Evolutionary conservation across 92 coral and sea anemone species (phyloP).

Genomic region (Zoanthus sansibaricus): DNA sequence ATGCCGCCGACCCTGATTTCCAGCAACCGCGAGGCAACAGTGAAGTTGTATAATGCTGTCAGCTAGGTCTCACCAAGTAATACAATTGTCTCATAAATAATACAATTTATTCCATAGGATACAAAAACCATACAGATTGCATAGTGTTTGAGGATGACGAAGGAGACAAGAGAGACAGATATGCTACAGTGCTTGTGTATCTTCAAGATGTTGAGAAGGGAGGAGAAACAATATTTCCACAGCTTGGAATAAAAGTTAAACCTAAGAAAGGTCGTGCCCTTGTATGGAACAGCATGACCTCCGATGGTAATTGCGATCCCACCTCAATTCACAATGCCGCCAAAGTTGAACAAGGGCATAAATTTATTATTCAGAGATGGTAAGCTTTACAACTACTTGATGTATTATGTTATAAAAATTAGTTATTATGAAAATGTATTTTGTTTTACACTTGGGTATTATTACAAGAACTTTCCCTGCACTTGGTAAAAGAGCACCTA

Average conservation of each 20-base stretch:
- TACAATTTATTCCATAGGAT: slow-evolving; percentile 59
- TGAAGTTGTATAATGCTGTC: too few species aligned
- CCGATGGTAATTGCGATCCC: slow-evolving; percentile 87
- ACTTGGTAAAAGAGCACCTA: slow-evolving; percentile 90
- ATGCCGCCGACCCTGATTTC: too few species aligned
- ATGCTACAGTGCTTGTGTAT: slow-evolving; percentile 91
- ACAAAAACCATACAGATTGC: slow-evolving; percentile 98
- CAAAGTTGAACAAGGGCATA: slow-evolving; percentile 86
- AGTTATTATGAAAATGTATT: not conserved
- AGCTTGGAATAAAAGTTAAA: slow-evolving; percentile 88
- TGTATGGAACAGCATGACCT: slow-evolving; percentile 96
- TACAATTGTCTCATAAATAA: too few species aligned
- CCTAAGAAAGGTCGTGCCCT: slow-evolving; percentile 96
- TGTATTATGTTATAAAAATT: not conserved
- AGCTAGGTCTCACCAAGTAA: too few species aligned
- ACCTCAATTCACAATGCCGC: slow-evolving; percentile 93
- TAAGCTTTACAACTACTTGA: not conserved
- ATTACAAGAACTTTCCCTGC: slow-evolving; percentile 91
- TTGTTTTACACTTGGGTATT: slow-evolving; percentile 70
- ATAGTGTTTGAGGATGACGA: slow-evolving; percentile 65
- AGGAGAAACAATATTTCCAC: slow-evolving; percentile 94
- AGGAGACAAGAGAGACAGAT: slow-evolving; percentile 88
- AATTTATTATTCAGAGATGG: slow-evolving; percentile 87
- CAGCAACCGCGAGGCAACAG: too few species aligned
- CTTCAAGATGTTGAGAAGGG: slow-evolving; percentile 88